Base-by-base conservation (phyloP, 2,888 invertebrate genomes). In the Chymomyza amoena region DNA sequence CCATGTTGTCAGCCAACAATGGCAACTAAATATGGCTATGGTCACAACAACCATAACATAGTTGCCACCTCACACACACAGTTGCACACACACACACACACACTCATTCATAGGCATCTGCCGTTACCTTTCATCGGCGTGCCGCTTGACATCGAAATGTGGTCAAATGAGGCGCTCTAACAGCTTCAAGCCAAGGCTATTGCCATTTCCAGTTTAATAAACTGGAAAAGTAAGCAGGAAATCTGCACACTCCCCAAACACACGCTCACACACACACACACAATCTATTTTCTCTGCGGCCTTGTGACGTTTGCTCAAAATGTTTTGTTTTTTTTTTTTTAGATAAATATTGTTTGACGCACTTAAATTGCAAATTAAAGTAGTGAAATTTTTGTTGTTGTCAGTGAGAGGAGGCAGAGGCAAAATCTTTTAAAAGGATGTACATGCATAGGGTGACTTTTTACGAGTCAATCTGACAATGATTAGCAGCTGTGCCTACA, bases 161-260 rank as follows among this genome's bases (percentile, higher is more conserved):
- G 57, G 20, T 57, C 28, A 39, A 51, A 63, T 32, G 64, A 64
- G 25, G 64, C 45, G 61, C n/a, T 32, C 32, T 32, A 32, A 32
- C 32, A 32, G 32, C 32, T 32, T 7, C 32, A 32, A 10, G 25
- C 18, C 51, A 64, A 64, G 70, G 70, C 67, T 61, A 64, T 70
- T 70, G 61, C 67, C 67, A 70, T 67, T 70, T 70, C 67, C 70
- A 70, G 67, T 70, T 67, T 67, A 70, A 70, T 57, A 70, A 70
- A 70, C 70, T 70, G 66, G 70, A 64, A 70, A 70, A 61, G 56
- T 36, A 52, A 64, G 50, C 64, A 70, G 70, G 70, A 70, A 70
- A 66, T 70, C 70, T 70, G 10, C 16, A 39, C 50, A 20, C 18
- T 54, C 57, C 16, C 36, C 50, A 51, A 6, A n/a, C 20, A 62